Evolutionary conservation across 2,797 vertebrate species (phyloP), one percentile per base, ranked within the genome.

Genomic region (Coracias cyanogaster): DNA sequence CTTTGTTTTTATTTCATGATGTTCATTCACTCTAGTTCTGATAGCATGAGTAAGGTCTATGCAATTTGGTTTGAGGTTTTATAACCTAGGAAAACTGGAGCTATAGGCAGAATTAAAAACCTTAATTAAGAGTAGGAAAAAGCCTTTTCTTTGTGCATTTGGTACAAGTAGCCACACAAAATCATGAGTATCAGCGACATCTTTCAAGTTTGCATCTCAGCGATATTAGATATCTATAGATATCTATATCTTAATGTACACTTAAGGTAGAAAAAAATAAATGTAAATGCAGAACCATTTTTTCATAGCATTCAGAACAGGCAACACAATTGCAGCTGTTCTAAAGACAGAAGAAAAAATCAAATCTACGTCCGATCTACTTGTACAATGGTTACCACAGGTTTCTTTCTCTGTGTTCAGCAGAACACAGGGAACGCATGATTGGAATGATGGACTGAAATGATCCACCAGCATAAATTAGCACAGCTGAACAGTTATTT

Each of bases 1-100:
- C 79, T 92, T 93, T 94, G 76, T n/a, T 95, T 93, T 90, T 77
- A 64, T 91, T 96, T 94, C 57, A 28, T 61, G 41, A 81, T 83
- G 51, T 81, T 73, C 43, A 65, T 91, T 43, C 52, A 15, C 49
- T 64, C 15, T 37, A 33, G 2, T 80, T 77, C 49, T 57, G 28
- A 25, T 26, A 83, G 45, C 37, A 19, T 28, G 33, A 70, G 49
- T 15, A 65, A 43, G 62, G 33, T 31, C 55, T 4, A 1, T 71
- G 81, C 49, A 82, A 28, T 74, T 41, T 11, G 5, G 13, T 70
- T 46, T 17, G 49, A 19, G 25, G 20, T 31, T 80, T 93, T 80
- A 48, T 57, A 84, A 62, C 51, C n/a, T 45, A 64, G 41, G 46
- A 55, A 66, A 87, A 39, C 22, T 60, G 33, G n/a, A 65, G 25